Evolutionary conservation across 2,113 vertebrate species (phyloP).

Genomic region (Marmota monax): DNA sequence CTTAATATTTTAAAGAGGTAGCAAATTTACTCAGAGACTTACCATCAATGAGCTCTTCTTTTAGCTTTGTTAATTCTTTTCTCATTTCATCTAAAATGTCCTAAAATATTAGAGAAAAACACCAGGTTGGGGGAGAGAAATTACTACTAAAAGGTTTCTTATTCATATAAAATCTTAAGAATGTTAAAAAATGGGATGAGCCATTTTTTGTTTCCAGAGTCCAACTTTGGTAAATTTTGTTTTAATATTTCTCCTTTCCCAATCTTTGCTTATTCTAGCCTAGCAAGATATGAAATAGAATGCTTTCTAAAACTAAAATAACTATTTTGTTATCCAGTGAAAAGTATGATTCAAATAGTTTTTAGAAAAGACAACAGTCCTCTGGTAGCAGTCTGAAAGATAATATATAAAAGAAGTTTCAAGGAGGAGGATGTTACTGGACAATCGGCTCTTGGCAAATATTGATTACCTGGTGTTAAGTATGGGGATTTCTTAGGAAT

Average conservation of each 20-base stretch:
- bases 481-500: not conserved
- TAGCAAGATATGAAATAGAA: not conserved
- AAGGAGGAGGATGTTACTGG: not conserved
- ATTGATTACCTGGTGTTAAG: not conserved
- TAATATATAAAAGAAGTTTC: not conserved
- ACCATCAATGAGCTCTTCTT: constrained; percentile 99
- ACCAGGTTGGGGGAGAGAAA: not conserved
- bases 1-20: not conserved
- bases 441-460: not conserved
- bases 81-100: constrained; percentile 99
- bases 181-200: not conserved
- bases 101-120: constrained; percentile 85
- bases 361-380: not conserved
- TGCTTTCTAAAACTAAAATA: not conserved
- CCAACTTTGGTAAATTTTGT: not conserved
- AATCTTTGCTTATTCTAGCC: not conserved
- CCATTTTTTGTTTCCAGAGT: not conserved
- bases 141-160: not conserved
- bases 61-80: constrained; percentile 98
- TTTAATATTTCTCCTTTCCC: not conserved
- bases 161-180: not conserved
- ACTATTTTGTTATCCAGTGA: not conserved
- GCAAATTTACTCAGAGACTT: constrained; percentile 71
- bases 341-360: not conserved
- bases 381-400: not conserved